Evolutionary conservation across 2,113 vertebrate genomes (phyloP).

Genomic region (Anguilla rostrata): DNA sequence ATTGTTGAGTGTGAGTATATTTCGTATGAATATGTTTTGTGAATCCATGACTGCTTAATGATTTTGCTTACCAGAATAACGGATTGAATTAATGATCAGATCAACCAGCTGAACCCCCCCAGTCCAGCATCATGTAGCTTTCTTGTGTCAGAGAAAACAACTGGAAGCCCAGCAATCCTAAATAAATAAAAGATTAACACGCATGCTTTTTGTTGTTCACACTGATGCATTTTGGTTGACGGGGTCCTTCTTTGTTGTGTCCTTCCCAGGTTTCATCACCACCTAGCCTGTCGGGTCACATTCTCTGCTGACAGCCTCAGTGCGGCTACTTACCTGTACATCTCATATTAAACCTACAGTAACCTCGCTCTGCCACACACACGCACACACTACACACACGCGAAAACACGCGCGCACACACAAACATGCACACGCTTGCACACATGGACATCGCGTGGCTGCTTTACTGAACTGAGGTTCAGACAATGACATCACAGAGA

Average conservation of each 20-base stretch:
- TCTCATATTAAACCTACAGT: too few relatives aligned
- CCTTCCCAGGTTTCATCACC: background rate
- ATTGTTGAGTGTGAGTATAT: too few relatives aligned
- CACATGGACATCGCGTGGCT: background rate
- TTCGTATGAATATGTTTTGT: too few relatives aligned
- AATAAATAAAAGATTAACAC: background rate
- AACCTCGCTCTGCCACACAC: too few relatives aligned
- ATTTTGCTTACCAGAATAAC: too few relatives aligned
- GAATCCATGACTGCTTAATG: too few relatives aligned
- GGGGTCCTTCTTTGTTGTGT: background rate
- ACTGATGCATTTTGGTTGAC: background rate
- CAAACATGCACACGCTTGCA: too few relatives aligned
- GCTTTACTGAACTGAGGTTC: background rate
- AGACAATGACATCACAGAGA: background rate
- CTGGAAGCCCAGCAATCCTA: background rate
- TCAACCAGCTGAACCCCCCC: background rate
- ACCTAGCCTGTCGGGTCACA: background rate
- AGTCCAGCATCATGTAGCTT: background rate
- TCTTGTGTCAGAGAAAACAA: background rate
- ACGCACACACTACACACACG: too few relatives aligned
- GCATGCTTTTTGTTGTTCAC: background rate
- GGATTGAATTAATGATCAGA: background rate
- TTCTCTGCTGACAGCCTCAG: slow-evolving; percentile 8
- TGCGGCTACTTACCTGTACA: too few relatives aligned
- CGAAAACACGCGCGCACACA: too few relatives aligned